These are phyloP conservation scores for Netelia melanura DNA, from an alignment of 2,888 invertebrate species.

Conservation along the genomic window DNA sequence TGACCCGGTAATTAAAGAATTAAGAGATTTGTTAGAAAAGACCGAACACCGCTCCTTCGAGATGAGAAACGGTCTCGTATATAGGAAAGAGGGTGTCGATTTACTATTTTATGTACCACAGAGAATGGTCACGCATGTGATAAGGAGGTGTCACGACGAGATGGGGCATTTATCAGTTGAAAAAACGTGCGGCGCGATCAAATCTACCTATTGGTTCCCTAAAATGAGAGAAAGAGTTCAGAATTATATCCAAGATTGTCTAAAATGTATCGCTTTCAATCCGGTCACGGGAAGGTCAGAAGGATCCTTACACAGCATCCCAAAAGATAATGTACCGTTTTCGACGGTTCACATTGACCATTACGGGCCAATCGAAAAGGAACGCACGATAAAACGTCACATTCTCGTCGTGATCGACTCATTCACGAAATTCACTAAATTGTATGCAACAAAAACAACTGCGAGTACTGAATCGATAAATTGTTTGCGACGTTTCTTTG, in stretches of 20 bases:
- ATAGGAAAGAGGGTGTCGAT: conserved; percentile 44
- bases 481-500: conserved; percentile 40
- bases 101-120: conserved; percentile 11
- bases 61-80: conserved; percentile 58
- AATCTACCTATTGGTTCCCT: conserved; percentile 57
- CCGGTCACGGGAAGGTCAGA: conserved; percentile 3
- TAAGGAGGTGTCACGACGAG: conserved; percentile 66
- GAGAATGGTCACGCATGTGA: conserved; percentile 21
- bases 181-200: neutral
- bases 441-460: too few relatives aligned
- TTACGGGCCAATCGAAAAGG: too few relatives aligned
- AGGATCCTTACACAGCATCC: conserved; percentile 55
- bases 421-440: too few relatives aligned
- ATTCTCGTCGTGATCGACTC: too few relatives aligned
- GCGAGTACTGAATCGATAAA: too few relatives aligned
- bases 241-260: conserved; percentile 57
- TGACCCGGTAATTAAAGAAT: conserved; percentile 25
- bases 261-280: conserved; percentile 69
- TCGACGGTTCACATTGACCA: too few relatives aligned
- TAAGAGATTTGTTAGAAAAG: conserved; percentile 40
- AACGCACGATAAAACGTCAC: too few relatives aligned
- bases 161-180: conserved; percentile 56
- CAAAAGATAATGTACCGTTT: conserved; percentile 26
- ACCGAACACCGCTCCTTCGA: conserved; percentile 49
- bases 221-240: conserved; percentile 51